These are phyloP conservation scores for Greenwoodochromis staneri DNA, from an alignment of 2,113 vertebrate genomes.

Conservation along the genomic window DNA sequence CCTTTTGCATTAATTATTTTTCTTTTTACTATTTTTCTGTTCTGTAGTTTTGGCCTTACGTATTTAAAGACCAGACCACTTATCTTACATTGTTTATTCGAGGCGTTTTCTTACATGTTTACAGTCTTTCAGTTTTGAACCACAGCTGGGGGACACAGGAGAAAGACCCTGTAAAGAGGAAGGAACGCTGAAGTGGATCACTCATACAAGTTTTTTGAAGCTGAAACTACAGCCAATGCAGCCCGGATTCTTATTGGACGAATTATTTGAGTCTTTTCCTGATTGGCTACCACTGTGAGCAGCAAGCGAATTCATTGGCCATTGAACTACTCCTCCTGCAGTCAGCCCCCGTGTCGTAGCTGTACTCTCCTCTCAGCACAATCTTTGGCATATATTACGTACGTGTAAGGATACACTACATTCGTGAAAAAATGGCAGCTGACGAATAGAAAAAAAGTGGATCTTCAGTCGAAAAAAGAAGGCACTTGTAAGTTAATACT, in stretches of 20 bases:
- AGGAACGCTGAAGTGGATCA: background rate
- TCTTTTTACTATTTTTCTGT: background rate
- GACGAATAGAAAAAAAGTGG: constrained; percentile 58
- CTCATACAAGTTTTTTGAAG: background rate
- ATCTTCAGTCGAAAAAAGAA: constrained; percentile 42
- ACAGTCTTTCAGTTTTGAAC: background rate
- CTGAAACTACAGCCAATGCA: background rate
- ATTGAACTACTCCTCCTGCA: background rate
- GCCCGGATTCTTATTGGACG: constrained; percentile 17
- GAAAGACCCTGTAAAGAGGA: background rate
- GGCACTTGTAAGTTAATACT: constrained; percentile 46
- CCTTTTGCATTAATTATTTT: background rate
- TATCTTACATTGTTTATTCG: background rate
- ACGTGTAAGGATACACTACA: constrained; percentile 56
- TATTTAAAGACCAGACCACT: background rate
- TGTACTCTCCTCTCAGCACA: background rate
- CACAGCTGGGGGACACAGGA: background rate
- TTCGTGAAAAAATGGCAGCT: constrained; percentile 66
- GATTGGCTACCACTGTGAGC: background rate
- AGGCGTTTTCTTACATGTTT: background rate
- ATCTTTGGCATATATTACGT: constrained; percentile 58
- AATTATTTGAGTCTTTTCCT: background rate
- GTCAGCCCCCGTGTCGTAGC: background rate
- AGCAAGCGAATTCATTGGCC: background rate
- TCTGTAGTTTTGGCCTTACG: background rate